Conservation (phyloP, 2,888 invertebrate species). For the Protula sp. region DNA sequence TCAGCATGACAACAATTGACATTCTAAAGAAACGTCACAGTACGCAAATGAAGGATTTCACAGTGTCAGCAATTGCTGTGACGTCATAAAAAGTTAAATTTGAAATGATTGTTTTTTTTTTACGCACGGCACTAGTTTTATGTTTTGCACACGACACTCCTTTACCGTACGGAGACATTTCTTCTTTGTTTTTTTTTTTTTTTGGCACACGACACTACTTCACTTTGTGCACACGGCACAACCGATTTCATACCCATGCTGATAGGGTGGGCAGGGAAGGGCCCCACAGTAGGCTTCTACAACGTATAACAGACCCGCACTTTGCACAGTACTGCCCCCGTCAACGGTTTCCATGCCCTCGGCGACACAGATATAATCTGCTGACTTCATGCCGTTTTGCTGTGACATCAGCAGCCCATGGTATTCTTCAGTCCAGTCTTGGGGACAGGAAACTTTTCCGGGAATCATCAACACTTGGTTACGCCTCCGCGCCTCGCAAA, state of each 20-base stretch:
- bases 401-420: neutral
- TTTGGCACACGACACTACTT: too few species aligned
- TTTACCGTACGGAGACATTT: too few species aligned
- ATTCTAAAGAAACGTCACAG: too few species aligned
- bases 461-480: neutral
- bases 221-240: neutral
- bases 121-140: too few species aligned
- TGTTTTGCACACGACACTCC: too few species aligned
- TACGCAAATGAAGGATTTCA: too few species aligned
- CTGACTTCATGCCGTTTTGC: neutral
- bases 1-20: too few species aligned
- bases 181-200: too few species aligned
- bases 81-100: too few species aligned
- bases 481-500: neutral
- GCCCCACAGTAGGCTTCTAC: neutral
- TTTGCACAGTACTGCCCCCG: neutral
- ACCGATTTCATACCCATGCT: neutral
- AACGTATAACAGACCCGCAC: neutral
- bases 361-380: neutral
- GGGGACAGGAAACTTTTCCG: neutral
- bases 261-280: neutral
- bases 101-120: too few species aligned
- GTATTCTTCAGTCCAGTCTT: neutral
- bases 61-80: too few species aligned
- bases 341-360: neutral